A percentile compares a stretch with the other conserved stretches of the same genome.
phyloP scores from a whole-genome alignment of 2,888 invertebrate genomes.

The Rotaria sp. region DNA sequence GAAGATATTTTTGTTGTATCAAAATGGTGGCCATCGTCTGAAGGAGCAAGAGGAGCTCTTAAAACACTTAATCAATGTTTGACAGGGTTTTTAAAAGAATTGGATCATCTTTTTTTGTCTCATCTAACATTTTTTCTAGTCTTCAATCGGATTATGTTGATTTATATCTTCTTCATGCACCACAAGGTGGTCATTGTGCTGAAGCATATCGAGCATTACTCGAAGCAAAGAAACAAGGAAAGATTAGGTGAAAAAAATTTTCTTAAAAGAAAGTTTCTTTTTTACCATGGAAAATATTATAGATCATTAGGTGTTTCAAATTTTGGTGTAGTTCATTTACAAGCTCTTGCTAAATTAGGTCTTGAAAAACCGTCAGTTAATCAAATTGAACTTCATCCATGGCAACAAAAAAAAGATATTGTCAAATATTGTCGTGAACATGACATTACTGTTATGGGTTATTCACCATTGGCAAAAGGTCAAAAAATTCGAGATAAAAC shows the following conservation, averaged over 20 bases:
- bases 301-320: slow-evolving; percentile 48
- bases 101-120: background rate
- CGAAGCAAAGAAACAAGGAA: slow-evolving; percentile 44
- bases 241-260: slow-evolving; percentile 41
- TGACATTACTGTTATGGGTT: slow-evolving; percentile 46
- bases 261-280: background rate
- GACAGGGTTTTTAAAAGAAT: slow-evolving; percentile 28
- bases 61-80: slow-evolving; percentile 42
- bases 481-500: slow-evolving; percentile 43
- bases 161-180: slow-evolving; percentile 45
- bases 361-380: slow-evolving; percentile 46
- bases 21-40: slow-evolving; percentile 42
- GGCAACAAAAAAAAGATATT: slow-evolving; percentile 44
- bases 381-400: slow-evolving; percentile 47
- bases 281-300: background rate
- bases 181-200: slow-evolving; percentile 43
- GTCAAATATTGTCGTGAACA: slow-evolving; percentile 45
- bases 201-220: slow-evolving; percentile 45
- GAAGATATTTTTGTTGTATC: slow-evolving; percentile 45
- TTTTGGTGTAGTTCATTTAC: slow-evolving; percentile 46
- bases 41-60: background rate
- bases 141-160: slow-evolving; percentile 43
- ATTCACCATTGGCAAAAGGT: slow-evolving; percentile 45
- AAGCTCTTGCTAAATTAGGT: slow-evolving; percentile 45
- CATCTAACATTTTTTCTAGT: background rate